Base-by-base conservation (phyloP, 2,113 vertebrate genomes). In the human (Homo sapiens) region DNA sequence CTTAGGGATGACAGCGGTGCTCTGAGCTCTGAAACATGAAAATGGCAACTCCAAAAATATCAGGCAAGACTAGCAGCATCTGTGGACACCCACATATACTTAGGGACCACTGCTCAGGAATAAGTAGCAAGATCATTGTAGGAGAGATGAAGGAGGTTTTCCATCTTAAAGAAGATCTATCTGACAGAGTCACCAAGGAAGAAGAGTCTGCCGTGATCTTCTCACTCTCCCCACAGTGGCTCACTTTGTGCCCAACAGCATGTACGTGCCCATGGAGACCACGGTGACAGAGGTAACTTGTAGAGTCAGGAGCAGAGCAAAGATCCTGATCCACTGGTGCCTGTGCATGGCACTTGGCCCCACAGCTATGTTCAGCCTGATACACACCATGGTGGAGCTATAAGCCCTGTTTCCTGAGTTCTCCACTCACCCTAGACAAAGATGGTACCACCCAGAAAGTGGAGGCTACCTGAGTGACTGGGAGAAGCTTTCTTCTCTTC, bases 401-500 rank as follows among this genome's bases (percentile, higher is more conserved):
- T 0, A 32, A 94, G 57, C 11, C 55, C 73, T 92, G 72, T n/a
- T 68, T 66, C 6, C 52, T 23, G 16, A 52, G 8, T 30, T 84
- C 57, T 81, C 45, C 87, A 79, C 73, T 90, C 66, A 6, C 11
- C 25, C 88, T 92, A 32, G 23, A 48, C 14, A 45, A 43, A 85
- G 16, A 57, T 1, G 45, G 57, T 7, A 32, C 66, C 23, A 12
- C 30, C 83, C 86, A 5, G 27, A 86, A 52, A 73, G n/a, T n/a
- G 8, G 45, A 64, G 84, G 57, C 85, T 98, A 98, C 98, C 98
- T 98, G 97, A 76, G 61, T 73, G 87, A 5, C 45, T 11, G 2
- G 85, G 52, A 1, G 89, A 55, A 16, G 98, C 94, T 83, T 98
- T 97, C 0, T 8, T 96, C 43, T 98, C 98, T 0, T 93, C 98